Base-by-base conservation (phyloP, 2,797 vertebrate species). In the Pelochelys cantorii region DNA sequence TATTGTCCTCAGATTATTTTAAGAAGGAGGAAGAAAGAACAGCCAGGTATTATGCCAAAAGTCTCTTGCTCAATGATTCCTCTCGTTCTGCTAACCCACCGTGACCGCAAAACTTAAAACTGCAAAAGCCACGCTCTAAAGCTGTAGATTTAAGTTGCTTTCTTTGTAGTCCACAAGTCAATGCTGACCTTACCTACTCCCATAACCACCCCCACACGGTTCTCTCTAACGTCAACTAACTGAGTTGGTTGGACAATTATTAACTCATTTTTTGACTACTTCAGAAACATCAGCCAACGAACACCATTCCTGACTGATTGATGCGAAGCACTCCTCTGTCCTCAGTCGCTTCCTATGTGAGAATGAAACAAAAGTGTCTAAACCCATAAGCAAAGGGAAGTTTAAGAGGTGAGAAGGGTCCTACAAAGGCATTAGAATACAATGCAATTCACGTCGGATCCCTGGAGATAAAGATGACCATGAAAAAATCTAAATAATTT, bases 1-100 rank as follows among this genome's bases (percentile, higher is more conserved):
- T 81, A 92, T 88, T 93, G 74, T 94, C 85, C 71, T 54, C 81
- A 92, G 93, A 94, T 89, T 95, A 92, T 94, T 94, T 88, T 96
- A 93, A 95, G 93, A 90, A 59, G 86, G 62, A 94, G 75, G 56
- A 94, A 89, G 79, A 90, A 97, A 92, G 95, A 94, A 94, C 75
- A 96, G 90, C 84, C 85, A 92, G 90, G 85, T 93, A 95, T 89
- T 93, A 94, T 53, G 55, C 11, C 34, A 89, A 95, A 97, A 95
- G 92, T 87, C 91, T 97, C 96, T 96, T 93, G 96, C 42, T 90
- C 79, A 78, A 78, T 90, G 89, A 95, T 88, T 91, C 93, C 59
- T 93, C 92, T 85, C 87, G 57, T 62, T 90, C 88, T 89, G 85
- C 90, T 90, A 91, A 91, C 91, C 90, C 91, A 91, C 42, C 93